Evolutionary conservation across 2,797 vertebrate genomes (phyloP).

Genomic region (Sebastes reedi): DNA sequence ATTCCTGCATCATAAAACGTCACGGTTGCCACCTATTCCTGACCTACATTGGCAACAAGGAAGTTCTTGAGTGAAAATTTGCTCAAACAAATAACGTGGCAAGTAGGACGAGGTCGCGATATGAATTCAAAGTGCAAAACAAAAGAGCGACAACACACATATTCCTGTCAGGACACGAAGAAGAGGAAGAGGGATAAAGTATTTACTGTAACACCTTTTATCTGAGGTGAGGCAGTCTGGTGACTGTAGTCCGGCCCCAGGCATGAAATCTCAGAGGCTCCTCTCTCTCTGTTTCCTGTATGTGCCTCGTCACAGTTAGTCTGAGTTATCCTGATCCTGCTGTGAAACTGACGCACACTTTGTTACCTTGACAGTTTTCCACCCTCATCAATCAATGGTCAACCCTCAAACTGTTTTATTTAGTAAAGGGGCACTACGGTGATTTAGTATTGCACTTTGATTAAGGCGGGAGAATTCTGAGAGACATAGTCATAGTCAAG

Average conservation of each 20-base stretch:
- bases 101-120: neutral
- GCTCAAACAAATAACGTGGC: neutral
- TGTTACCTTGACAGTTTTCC: neutral
- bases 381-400: too few species aligned
- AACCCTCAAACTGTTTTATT: too few species aligned
- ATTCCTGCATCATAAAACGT: neutral
- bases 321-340: neutral
- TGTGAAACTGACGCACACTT: neutral
- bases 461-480: neutral
- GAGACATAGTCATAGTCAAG: too few species aligned
- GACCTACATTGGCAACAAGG: conserved; percentile 9
- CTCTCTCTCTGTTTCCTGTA: neutral
- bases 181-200: conserved; percentile 16
- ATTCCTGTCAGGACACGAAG: conserved; percentile 37
- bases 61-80: conserved; percentile 28
- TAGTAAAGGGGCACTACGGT: too few species aligned
- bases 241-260: neutral
- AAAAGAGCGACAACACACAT: neutral
- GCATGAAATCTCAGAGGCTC: neutral
- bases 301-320: neutral
- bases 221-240: neutral
- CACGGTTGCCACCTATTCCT: neutral
- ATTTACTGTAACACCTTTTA: conserved; percentile 30
- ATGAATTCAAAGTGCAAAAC: neutral
- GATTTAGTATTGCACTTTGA: neutral